These are phyloP conservation scores for Frankliniella intonsa DNA, from an alignment of 2,888 invertebrate genomes.

Conservation along the genomic window DNA sequence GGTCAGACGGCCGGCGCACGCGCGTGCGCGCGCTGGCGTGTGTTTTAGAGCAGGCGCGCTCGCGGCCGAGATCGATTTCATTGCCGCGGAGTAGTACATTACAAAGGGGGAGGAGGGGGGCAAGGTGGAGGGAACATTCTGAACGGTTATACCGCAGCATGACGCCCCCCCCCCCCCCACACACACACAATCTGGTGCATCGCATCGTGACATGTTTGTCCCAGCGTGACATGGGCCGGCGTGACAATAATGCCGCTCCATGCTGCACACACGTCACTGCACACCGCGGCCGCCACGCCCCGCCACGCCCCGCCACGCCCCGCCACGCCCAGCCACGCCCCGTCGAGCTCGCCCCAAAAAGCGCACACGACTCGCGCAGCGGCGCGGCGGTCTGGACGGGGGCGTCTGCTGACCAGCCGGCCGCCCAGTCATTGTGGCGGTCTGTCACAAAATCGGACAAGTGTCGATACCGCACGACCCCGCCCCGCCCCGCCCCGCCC, in stretches of 20 bases:
- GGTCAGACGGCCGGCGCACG: too few species aligned
- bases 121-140: neutral
- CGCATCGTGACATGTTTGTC: neutral
- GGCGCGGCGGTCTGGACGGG: too few species aligned
- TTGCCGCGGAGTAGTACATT: too few species aligned
- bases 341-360: neutral
- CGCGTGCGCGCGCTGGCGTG: too few species aligned
- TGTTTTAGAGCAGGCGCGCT: too few species aligned
- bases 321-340: neutral
- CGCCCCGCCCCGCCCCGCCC: neutral
- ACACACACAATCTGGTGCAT: neutral
- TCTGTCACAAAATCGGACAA: neutral
- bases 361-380: too few species aligned
- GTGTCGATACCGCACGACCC: neutral
- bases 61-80: too few species aligned
- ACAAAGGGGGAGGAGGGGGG: too few species aligned
- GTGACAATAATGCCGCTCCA: neutral
- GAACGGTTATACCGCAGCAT: neutral
- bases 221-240: neutral
- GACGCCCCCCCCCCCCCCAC: neutral
- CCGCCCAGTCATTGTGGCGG: neutral
- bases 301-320: too few species aligned
- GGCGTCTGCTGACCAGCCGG: too few species aligned
- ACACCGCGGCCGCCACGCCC: too few species aligned
- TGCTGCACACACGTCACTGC: neutral